phyloP scores from a whole-genome alignment of 2,797 vertebrate species.

The Thaleichthys pacificus region DNA sequence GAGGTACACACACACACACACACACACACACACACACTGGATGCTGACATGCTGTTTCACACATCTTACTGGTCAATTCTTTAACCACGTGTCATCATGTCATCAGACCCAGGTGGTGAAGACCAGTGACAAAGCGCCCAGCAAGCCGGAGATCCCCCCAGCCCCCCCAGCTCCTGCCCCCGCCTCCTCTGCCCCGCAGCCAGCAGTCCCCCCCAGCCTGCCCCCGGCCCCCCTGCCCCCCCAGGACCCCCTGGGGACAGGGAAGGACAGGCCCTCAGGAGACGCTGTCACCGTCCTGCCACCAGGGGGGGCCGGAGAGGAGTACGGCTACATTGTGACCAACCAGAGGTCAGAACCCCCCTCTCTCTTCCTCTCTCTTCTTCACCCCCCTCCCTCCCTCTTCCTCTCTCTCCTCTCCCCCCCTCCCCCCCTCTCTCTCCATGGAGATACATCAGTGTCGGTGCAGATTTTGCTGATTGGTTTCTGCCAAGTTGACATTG shows the following conservation, averaged over 20 bases:
- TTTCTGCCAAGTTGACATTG: background rate
- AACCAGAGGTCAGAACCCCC: conserved; percentile 83
- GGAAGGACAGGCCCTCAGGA: conserved; percentile 16
- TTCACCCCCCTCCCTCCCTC: background rate
- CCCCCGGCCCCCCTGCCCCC: conserved; percentile 20
- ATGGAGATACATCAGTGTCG: background rate
- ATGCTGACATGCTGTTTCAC: background rate
- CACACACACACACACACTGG: background rate
- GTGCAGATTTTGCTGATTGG: background rate
- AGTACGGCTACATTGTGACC: conserved; percentile 94
- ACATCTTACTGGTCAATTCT: background rate
- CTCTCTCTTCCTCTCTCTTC: no score
- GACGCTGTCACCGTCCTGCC: conserved; percentile 27
- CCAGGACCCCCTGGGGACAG: conserved; percentile 25
- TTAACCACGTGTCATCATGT: background rate
- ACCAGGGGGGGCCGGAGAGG: conserved; percentile 64
- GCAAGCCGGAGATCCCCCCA: conserved; percentile 45
- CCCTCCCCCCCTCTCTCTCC: background rate
- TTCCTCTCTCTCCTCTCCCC: no score
- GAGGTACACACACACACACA: conserved; percentile 54
- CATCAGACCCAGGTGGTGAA: conserved; percentile 62
- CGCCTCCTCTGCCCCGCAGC: conserved; percentile 22
- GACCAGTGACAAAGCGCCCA: conserved; percentile 42
- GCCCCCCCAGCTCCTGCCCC: conserved; percentile 12
- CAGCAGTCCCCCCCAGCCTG: conserved; percentile 30